phyloP scores from a whole-genome alignment of 2,888 invertebrate species.

The Tinea trinotella region DNA sequence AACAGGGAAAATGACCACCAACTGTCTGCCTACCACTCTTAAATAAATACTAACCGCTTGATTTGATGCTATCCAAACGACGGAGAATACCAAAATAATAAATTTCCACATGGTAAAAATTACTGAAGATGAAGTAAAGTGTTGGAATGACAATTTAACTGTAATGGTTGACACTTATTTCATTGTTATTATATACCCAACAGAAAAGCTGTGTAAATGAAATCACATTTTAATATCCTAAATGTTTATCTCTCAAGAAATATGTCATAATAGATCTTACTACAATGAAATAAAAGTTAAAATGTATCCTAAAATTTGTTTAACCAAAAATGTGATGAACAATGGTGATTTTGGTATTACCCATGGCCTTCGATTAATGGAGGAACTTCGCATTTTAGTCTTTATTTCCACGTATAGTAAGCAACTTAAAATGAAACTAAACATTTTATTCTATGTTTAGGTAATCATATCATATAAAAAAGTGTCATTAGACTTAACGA shows the following conservation, averaged over 20 bases:
- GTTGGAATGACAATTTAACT: background rate
- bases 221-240: background rate
- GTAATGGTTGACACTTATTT: background rate
- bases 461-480: background rate
- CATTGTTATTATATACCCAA: slow-evolving; percentile 13
- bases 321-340: background rate
- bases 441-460: background rate
- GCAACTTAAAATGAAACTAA: background rate
- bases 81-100: background rate
- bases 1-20: too few species aligned
- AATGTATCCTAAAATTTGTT: background rate
- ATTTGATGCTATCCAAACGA: background rate
- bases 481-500: background rate
- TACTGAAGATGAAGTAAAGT: background rate
- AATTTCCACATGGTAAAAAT: background rate
- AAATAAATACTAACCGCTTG: background rate
- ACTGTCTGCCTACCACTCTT: too few species aligned
- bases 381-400: slow-evolving; percentile 15
- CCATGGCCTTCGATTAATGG: slow-evolving; percentile 15
- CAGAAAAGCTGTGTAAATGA: background rate
- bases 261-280: background rate
- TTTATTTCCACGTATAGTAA: background rate
- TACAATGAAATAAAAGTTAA: background rate
- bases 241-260: background rate
- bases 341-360: slow-evolving; percentile 6